Conservation (phyloP, 2,797 vertebrate genomes). For the Brachymystax lenok region DNA sequence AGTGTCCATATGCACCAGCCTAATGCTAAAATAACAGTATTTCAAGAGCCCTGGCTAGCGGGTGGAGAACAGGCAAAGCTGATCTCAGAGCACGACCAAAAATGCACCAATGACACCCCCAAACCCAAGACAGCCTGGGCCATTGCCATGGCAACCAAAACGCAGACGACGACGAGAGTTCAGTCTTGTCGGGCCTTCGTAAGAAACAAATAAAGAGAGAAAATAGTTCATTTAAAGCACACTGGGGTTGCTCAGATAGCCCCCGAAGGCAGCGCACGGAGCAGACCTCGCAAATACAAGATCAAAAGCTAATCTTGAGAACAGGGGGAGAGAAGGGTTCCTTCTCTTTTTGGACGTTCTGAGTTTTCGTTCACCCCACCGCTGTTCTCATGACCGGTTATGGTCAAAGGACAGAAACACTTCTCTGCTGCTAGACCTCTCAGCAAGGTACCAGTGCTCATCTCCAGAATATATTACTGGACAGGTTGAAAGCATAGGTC, state of each 20-base stretch:
- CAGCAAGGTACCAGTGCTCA: neutral
- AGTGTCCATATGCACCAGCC: constrained; percentile 23
- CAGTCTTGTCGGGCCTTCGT: constrained; percentile 56
- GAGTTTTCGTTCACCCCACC: constrained; percentile 24
- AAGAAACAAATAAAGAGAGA: constrained; percentile 71
- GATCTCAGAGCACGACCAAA: constrained; percentile 37
- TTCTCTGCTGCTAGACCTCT: neutral
- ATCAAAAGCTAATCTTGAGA: constrained; percentile 45
- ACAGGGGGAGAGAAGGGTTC: constrained; percentile 30
- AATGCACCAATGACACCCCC: constrained; percentile 42
- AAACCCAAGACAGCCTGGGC: constrained; percentile 26
- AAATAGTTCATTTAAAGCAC: constrained; percentile 65
- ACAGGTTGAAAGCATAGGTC: neutral
- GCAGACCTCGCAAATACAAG: constrained; percentile 38
- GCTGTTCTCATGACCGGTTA: constrained; percentile 48
- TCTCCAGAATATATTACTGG: neutral
- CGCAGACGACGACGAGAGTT: constrained; percentile 59
- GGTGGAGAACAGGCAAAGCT: constrained; percentile 41
- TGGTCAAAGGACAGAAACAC: constrained; percentile 30
- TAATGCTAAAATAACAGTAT: constrained; percentile 66
- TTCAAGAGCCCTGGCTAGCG: constrained; percentile 16
- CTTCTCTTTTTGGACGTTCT: constrained; percentile 16
- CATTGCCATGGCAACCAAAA: constrained; percentile 54
- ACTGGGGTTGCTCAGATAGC: constrained; percentile 45
- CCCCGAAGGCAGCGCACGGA: constrained; percentile 36